These are phyloP conservation scores for Orthochromis indermauri DNA, from an alignment of 2,113 vertebrate genomes.

Conservation along the genomic window DNA sequence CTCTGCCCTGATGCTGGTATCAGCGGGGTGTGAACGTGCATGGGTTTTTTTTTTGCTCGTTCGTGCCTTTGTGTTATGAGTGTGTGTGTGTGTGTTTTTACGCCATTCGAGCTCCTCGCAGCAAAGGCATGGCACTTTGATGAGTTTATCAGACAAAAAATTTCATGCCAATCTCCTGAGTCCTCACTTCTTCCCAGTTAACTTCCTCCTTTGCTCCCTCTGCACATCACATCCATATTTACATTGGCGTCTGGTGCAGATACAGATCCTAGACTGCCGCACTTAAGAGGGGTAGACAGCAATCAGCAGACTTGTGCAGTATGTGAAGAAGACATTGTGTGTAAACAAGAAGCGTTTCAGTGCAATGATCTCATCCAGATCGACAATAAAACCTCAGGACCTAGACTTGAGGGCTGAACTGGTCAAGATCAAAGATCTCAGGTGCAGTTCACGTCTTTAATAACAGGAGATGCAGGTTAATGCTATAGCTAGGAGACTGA, in stretches of 20 bases:
- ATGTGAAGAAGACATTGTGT: background rate
- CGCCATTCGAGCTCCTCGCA: background rate
- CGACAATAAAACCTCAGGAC: background rate
- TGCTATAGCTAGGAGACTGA: background rate
- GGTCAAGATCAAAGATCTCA: background rate
- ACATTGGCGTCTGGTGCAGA: slow-evolving; percentile 29
- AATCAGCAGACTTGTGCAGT: background rate
- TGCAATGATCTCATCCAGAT: background rate
- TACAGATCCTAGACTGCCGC: slow-evolving; percentile 14
- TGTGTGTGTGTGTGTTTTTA: background rate
- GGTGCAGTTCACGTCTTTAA: background rate
- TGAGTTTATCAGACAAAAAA: slow-evolving; percentile 50
- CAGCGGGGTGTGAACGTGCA: slow-evolving; percentile 13
- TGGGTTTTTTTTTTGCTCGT: background rate
- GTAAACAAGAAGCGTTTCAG: background rate
- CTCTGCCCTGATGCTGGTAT: slow-evolving; percentile 66
- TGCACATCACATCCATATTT: background rate
- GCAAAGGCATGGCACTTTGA: slow-evolving; percentile 10
- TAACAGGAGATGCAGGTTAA: background rate
- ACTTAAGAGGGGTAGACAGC: background rate
- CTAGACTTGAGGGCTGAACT: background rate
- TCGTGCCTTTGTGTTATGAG: background rate
- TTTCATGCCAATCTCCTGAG: background rate
- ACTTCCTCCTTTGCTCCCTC: background rate
- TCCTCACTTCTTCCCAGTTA: background rate